Evolutionary conservation across 2,888 invertebrate species (phyloP).

Genomic region (Coleophora flavipennella): DNA sequence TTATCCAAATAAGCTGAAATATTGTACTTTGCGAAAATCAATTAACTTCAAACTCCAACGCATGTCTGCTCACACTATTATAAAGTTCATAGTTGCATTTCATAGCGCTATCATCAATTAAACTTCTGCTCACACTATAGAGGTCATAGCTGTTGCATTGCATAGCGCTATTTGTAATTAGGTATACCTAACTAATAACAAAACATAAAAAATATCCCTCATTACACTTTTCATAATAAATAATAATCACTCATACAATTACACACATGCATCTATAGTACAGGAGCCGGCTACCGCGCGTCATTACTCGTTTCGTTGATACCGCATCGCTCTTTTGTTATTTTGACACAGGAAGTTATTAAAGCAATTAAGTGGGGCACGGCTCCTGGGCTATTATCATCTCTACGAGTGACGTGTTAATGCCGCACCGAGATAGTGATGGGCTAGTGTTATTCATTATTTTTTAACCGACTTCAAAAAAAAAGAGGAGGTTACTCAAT

Average conservation of each 20-base stretch:
- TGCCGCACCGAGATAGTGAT: slow-evolving; percentile 48
- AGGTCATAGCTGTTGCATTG: too few species aligned
- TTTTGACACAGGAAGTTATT: slow-evolving; percentile 74
- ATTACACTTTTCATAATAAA: background rate
- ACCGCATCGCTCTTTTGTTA: slow-evolving; percentile 67
- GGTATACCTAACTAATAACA: too few species aligned
- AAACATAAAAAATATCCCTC: background rate
- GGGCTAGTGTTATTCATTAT: slow-evolving; percentile 11
- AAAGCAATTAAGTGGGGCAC: slow-evolving; percentile 71
- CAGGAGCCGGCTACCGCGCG: slow-evolving; percentile 37
- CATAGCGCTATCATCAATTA: too few species aligned
- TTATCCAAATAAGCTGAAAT: too few species aligned
- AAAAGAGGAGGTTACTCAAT: too few species aligned
- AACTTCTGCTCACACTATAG: too few species aligned
- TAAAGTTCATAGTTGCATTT: too few species aligned
- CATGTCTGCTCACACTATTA: too few species aligned
- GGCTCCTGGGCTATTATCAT: slow-evolving; percentile 67
- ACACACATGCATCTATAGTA: slow-evolving; percentile 32
- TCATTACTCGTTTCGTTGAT: slow-evolving; percentile 60
- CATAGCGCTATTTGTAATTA: too few species aligned
- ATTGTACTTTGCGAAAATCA: too few species aligned
- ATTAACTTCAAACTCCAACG: too few species aligned
- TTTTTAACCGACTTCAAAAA: background rate
- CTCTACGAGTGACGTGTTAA: slow-evolving; percentile 70
- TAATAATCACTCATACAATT: background rate